Evolutionary conservation across 2,888 invertebrate species (phyloP), one percentile per base, ranked within the genome.

Genomic region (Antheraea yamamai): DNA sequence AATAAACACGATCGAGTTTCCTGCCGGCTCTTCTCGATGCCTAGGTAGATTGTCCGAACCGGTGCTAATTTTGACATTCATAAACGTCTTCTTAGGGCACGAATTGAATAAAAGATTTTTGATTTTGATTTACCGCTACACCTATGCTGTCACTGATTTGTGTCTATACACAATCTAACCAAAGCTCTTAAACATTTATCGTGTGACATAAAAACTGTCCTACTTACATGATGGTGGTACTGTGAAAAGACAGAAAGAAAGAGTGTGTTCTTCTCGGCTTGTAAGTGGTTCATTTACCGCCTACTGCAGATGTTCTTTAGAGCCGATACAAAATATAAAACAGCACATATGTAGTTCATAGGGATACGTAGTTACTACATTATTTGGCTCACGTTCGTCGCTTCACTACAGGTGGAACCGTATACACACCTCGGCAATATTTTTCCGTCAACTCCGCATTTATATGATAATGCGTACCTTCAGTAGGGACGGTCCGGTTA

Each of bases 361-460:
- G 39, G 30, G 64, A 66, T 66, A 30, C 64, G 70, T 39, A 70
- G 70, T 70, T 70, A 70, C 70, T 70, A 70, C n/a, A 84, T 85
- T 88, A 89, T 88, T 87, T 87, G 83, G 83, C 83, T 87, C 87
- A 88, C 89, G 87, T 87, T 81, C 73, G 61, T 61, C 72, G 70
- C 39, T 58, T 68, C 64, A 77, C 77, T 80, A 78, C 87, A 87
- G 89, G 89, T 88, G 87, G 84, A 84, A 81, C 81, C 79, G 77
- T 80, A 80, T 77, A 80, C 82, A 83, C 84, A 84, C 82, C 85
- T 87, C 79, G 83, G 89, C 90, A 90, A 93, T 94, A 94, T 94
- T 92, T 94, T 91, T 88, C 88, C 92, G 92, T 92, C 92, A 91
- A 90, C 87, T 85, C 84, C 84, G 84, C 89, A 90, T 91, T 89